phyloP scores from a whole-genome alignment of 2,113 vertebrate species.

The Ahaetulla prasina region DNA sequence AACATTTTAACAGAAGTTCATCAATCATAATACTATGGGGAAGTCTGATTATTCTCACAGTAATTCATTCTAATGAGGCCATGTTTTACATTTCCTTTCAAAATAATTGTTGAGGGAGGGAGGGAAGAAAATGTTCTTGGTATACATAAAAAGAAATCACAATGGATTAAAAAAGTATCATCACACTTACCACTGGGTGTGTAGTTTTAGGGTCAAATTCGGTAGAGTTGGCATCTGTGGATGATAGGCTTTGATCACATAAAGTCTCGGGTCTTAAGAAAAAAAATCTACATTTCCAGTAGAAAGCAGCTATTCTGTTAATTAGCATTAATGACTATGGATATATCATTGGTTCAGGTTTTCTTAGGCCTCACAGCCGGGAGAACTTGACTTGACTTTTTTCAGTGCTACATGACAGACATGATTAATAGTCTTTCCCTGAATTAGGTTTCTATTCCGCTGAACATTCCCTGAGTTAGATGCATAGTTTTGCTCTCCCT shows the following conservation, averaged over 20 bases:
- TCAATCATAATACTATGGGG: not conserved
- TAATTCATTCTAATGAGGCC: not conserved
- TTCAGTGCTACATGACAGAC: no score
- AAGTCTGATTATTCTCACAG: not conserved
- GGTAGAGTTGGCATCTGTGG: slow-evolving; percentile 92
- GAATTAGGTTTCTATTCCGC: no score
- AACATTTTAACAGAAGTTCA: not conserved
- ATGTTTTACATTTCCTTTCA: not conserved
- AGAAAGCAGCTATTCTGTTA: not conserved
- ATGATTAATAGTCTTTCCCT: no score
- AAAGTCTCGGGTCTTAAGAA: not conserved
- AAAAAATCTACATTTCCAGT: not conserved
- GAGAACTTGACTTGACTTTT: no score
- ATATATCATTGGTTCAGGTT: no score
- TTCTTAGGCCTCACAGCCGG: no score
- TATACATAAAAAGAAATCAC: not conserved
- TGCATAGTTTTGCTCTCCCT: no score
- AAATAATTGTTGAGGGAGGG: not conserved
- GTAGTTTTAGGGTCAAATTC: slow-evolving; percentile 88
- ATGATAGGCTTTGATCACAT: slow-evolving; percentile 4
- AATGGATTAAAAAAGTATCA: not conserved
- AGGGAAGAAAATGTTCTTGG: not conserved
- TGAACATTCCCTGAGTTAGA: no score
- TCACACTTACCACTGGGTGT: slow-evolving; percentile 85
- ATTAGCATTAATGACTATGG: not conserved